Conservation (phyloP, 1,140 invertebrate genomes). For the Hormaphis cornu region DNA sequence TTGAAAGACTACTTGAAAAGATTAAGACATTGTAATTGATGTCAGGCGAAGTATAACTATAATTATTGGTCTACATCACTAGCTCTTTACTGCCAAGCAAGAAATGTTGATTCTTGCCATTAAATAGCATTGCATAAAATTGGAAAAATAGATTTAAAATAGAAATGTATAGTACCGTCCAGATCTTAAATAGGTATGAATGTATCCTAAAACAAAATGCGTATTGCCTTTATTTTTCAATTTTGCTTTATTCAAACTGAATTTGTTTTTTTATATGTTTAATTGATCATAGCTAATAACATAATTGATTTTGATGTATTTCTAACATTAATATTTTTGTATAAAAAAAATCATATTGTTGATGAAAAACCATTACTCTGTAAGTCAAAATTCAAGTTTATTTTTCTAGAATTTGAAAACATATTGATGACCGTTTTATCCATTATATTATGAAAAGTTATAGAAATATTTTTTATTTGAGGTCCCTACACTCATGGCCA, state of each 20-base stretch:
- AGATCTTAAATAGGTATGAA: neutral
- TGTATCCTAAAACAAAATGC: neutral
- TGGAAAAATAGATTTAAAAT: neutral
- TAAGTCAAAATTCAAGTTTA: too few species aligned
- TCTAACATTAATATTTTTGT: neutral
- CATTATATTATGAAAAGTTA: too few species aligned
- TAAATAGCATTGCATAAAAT: neutral
- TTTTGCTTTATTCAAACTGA: neutral
- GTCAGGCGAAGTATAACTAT: neutral
- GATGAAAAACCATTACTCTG: too few species aligned
- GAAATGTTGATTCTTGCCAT: slow-evolving; percentile 1
- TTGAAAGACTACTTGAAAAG: slow-evolving; percentile 14
- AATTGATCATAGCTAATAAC: too few species aligned
- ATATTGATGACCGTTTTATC: too few species aligned
- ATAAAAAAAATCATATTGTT: too few species aligned
- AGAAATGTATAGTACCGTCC: slow-evolving; percentile 16
- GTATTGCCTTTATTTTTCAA: neutral
- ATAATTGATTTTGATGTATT: neutral
- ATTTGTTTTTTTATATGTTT: neutral
- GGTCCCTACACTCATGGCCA: too few species aligned
- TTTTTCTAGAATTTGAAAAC: too few species aligned
- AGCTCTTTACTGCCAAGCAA: slow-evolving; percentile 19
- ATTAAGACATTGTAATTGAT: slow-evolving; percentile 13
- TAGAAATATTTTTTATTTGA: too few species aligned
- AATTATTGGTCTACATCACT: neutral